Base-by-base conservation (phyloP, 2,113 vertebrate species). In the Hypomesus transpacificus region DNA sequence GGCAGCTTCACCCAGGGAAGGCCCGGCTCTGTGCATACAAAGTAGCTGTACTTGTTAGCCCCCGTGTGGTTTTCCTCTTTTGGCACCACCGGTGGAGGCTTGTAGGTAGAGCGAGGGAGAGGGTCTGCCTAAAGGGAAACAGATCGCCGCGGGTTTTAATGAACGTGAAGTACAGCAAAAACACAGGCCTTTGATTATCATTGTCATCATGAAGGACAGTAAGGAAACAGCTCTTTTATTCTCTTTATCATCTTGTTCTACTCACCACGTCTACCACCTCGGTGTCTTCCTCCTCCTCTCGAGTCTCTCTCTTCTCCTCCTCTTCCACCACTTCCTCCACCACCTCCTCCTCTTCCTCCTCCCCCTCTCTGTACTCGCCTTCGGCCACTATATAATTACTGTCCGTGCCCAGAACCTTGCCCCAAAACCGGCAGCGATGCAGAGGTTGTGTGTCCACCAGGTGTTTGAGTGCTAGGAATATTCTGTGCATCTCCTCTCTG, bases 301-400 rank as follows among this genome's bases (percentile, higher is more conserved):
- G 34, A 71, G 4, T 2, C 18, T 85, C 82, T 0, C 54, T 64
- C 14, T 84, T 71, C 58, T 88, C 87, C 34, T 87, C 84, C 13
- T 88, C 86, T 16, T 82, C 87, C 13, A 22, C 87, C 14, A 18
- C 46, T 16, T 86, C 80, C 66, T 93, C 93, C 0, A 75, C 57
- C 31, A 71, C 91, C 8, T 80, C 69, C 63, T 95, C 94, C 21
- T 94, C 93, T 5, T 95, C 95, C 20, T 93, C 94, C 69, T 92
- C 94, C 3, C 91, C 92, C 4, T 96, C 95, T 22, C 78, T 84
- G 69, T 89, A 91, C 69, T 95, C 91, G 22, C 89, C 94, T 89
- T 98, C 96, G 22, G 96, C 96, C 65, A 99, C 75, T 66, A 98
- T 87, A 22, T 99, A 99, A 87, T 91, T 95, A 79, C 82, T 90